Percentiles rank a stretch among this genome's conserved stretches.
phyloP scores from a whole-genome alignment of 1,140 invertebrate species.

The Pogonognathellus flavescens region DNA sequence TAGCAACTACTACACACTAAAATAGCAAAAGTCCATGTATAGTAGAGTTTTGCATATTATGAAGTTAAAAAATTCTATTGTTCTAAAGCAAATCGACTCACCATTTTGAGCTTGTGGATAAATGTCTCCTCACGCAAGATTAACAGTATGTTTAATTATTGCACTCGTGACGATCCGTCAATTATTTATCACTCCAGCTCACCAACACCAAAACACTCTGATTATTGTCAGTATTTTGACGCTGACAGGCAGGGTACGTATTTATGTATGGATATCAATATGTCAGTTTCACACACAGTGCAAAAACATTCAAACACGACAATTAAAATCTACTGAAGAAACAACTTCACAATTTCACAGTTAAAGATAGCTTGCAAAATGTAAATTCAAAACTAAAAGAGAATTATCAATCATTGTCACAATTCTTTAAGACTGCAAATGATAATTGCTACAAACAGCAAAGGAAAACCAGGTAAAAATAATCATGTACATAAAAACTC shows the following conservation, averaged over 20 bases:
- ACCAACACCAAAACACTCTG: slow-evolving; percentile 1
- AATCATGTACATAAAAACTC: slow-evolving; percentile 17
- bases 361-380: slow-evolving; percentile 7
- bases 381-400: slow-evolving; percentile 5
- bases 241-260: slow-evolving; percentile 2
- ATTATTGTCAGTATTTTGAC: slow-evolving; percentile 36
- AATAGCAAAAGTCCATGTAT: background rate
- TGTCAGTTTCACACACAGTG: slow-evolving; percentile 18
- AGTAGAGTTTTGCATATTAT: too few relatives aligned
- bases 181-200: slow-evolving; percentile 10
- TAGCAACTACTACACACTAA: background rate
- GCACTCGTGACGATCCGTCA: background rate
- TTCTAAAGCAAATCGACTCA: background rate
- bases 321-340: slow-evolving; percentile 10
- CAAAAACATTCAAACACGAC: slow-evolving; percentile 2
- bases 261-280: background rate
- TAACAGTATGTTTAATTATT: slow-evolving; percentile 32
- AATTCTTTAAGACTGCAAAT: background rate
- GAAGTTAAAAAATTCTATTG: too few relatives aligned
- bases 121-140: slow-evolving; percentile 3
- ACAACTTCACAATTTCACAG: background rate
- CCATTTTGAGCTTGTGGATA: slow-evolving; percentile 35
- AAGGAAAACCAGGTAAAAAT: slow-evolving; percentile 5
- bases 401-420: slow-evolving; percentile 15
- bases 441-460: slow-evolving; percentile 7